These are phyloP conservation scores for Stomatorhinus walkeri DNA, from an alignment of 2,797 vertebrate genomes.

Conservation along the genomic window DNA sequence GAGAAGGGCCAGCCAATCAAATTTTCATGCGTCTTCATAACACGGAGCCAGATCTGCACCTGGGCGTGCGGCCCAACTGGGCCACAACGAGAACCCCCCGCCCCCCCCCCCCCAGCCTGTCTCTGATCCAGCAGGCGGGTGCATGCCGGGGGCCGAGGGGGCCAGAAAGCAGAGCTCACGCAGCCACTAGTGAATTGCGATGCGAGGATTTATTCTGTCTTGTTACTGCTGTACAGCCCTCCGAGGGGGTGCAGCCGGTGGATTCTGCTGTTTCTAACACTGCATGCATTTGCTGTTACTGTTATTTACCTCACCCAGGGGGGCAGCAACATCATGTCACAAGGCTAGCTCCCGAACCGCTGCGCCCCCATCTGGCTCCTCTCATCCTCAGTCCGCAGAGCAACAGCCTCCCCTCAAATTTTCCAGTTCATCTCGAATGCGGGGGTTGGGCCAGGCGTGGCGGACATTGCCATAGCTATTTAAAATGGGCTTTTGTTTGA, in stretches of 20 bases:
- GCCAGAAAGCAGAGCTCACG: neutral
- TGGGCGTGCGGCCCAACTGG: neutral
- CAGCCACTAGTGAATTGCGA: neutral
- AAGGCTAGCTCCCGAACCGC: neutral
- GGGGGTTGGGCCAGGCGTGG: conserved; percentile 47
- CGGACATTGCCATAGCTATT: neutral
- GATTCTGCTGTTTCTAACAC: neutral
- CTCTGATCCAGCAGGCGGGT: neutral
- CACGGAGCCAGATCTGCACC: neutral
- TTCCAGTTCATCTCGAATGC: conserved; percentile 58
- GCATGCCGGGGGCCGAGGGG: neutral
- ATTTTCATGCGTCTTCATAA: neutral
- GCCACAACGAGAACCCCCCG: neutral
- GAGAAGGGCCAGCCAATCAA: neutral
- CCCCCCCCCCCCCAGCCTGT: too few species aligned
- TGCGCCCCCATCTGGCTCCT: neutral
- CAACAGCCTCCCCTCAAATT: conserved; percentile 55
- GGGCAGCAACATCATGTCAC: neutral
- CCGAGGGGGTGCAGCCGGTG: neutral
- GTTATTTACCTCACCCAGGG: conserved; percentile 2
- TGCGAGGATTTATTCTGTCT: neutral
- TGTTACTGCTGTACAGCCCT: neutral
- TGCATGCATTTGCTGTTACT: neutral
- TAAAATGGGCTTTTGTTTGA: neutral
- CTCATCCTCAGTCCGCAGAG: neutral